These are phyloP conservation scores for Priocnemis perturbator DNA, from an alignment of 2,888 invertebrate genomes.

Conservation along the genomic window DNA sequence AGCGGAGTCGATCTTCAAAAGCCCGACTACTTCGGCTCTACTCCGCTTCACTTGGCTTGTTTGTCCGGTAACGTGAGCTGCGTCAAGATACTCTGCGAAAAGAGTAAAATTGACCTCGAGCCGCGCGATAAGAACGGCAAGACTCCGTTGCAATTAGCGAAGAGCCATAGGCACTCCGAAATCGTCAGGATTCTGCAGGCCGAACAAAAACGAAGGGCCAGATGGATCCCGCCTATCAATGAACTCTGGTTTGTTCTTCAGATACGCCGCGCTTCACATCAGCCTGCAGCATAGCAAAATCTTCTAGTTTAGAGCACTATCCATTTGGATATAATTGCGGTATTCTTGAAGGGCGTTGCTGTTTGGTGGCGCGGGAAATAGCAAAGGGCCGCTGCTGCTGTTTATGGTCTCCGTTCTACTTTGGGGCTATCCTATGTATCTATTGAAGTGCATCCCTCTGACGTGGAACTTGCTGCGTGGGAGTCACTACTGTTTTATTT, in stretches of 20 bases:
- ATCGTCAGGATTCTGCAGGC: conserved; percentile 88
- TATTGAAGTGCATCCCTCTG: conserved; percentile 91
- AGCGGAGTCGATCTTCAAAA: conserved; percentile 93
- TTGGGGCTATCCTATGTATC: conserved; percentile 97
- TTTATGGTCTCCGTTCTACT: conserved; percentile 90
- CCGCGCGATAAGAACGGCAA: conserved; percentile 94
- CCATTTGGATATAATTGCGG: conserved; percentile 6
- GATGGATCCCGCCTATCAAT: conserved; percentile 91
- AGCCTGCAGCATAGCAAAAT: neutral
- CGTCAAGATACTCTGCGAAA: conserved; percentile 91
- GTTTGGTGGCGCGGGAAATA: conserved; percentile 93
- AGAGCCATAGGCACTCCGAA: conserved; percentile 90
- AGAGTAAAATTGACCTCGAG: conserved; percentile 91
- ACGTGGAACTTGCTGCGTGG: conserved; percentile 92
- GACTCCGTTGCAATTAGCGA: conserved; percentile 92
- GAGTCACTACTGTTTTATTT: conserved; percentile 92
- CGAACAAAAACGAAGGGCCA: conserved; percentile 86
- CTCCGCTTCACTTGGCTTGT: conserved; percentile 92
- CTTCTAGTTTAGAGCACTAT: neutral
- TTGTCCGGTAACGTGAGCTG: conserved; percentile 91
- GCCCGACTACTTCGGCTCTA: conserved; percentile 94
- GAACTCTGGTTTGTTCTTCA: conserved; percentile 82
- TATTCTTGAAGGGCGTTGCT: conserved; percentile 81
- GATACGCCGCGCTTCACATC: neutral
- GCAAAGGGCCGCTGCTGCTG: conserved; percentile 90